Evolutionary conservation across 37 sponge, comb jelly and placozoan species (phyloP), one percentile per base, ranked within the genome.

Genomic region (Ianthella basta): DNA sequence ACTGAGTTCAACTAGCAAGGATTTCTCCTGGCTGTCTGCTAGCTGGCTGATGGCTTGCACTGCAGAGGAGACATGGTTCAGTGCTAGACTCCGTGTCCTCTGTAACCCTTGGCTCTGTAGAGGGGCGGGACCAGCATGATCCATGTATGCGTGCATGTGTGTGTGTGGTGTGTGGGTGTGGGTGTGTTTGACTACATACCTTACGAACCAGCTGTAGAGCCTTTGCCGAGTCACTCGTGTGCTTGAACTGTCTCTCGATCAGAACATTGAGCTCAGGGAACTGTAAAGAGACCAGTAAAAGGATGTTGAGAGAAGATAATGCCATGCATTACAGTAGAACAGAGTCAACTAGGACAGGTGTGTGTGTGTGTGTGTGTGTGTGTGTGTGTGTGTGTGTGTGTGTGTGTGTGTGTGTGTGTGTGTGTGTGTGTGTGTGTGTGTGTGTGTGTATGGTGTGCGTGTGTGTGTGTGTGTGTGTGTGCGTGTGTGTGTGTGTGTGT

Each of bases 191-290:
- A n/a, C n/a, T n/a, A n/a, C n/a, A n/a, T 6, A 75, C 78, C 78
- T 75, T 75, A 24, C n/a, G 6, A 2, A 75, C 78, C 4, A 75
- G 25, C 2, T 75, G 38, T 19, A 75, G 78, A 50, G 54, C 44
- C 37, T 36, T 75, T 2, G 23, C 14, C 10, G 54, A 40, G 40
- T 75, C 78, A 13, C 54, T 24, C 41, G 37, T 44, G 15, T 53
- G 21, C 2, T 40, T 40, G 40, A 75, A 75, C 25, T 50, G 5
- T 36, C 78, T 75, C 1, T 75, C 37, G 12, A 75, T 75, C 54
- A 75, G 2, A 36, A 40, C 78, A 75, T 41, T 75, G 25, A 75
- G 40, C 39, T 75, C 78, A 15, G 78, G 37, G 40, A 75, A 75
- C 78, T 75, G 78, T 4, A 41, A 13, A 12, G 27, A 12, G 27